phyloP scores from a whole-genome alignment of 2,113 vertebrate genomes.

The Pelmatolapia mariae region DNA sequence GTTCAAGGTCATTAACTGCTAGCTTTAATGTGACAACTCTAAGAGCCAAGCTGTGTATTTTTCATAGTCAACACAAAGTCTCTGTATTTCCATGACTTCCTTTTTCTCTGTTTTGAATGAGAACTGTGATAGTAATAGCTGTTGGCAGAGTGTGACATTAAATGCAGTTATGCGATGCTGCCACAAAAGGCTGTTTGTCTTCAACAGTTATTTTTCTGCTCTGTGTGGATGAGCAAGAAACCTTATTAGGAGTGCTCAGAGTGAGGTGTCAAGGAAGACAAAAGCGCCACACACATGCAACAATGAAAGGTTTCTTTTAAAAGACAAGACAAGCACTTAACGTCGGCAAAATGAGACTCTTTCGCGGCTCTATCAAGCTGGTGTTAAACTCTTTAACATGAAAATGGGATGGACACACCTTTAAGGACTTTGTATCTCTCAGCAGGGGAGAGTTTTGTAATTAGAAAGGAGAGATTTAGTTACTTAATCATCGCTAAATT shows the following conservation, averaged over 20 bases:
- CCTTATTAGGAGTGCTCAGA: not conserved
- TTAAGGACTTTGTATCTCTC: not conserved
- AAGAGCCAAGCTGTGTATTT: not conserved
- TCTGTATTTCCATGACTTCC: not conserved
- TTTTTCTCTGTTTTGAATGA: not conserved
- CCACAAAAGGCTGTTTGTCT: not conserved
- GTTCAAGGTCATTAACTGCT: not conserved
- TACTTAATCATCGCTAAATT: not conserved
- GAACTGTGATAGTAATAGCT: not conserved
- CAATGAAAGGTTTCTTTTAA: not conserved
- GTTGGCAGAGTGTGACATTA: slow-evolving; percentile 5
- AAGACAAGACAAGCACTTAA: not conserved
- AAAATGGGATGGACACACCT: not conserved
- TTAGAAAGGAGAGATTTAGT: not conserved
- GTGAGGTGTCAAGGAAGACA: not conserved
- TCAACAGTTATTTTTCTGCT: not conserved
- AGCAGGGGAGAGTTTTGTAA: not conserved
- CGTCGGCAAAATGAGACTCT: not conserved
- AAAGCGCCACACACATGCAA: not conserved
- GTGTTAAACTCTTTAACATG: not conserved
- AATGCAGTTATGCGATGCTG: not conserved
- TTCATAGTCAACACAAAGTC: not conserved
- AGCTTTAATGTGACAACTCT: not conserved
- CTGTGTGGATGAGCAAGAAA: not conserved
- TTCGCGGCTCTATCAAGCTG: not conserved